Conservation (phyloP, 2,113 vertebrate species). For the Egretta garzetta region DNA sequence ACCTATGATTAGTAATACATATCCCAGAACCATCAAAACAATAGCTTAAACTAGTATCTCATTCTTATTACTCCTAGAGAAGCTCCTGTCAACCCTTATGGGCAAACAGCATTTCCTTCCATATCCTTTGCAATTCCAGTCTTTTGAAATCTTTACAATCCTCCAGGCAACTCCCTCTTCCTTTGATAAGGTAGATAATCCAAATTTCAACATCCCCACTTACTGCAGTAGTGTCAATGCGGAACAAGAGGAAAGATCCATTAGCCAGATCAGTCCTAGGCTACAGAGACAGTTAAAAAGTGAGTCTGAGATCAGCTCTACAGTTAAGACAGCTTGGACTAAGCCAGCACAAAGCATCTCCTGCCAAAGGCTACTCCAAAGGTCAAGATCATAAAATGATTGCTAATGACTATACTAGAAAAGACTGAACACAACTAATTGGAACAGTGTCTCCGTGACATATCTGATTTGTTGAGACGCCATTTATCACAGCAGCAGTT, state of each 20-base stretch:
- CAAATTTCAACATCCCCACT: neutral
- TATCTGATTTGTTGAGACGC: neutral
- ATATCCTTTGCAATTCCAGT: neutral
- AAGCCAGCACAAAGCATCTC: neutral
- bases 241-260: neutral
- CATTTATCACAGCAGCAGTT: neutral
- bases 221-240: neutral
- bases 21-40: neutral
- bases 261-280: neutral
- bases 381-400: neutral
- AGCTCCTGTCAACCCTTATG: neutral
- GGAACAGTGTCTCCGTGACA: neutral
- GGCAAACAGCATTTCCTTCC: slow-evolving; percentile 40
- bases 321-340: neutral
- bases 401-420: neutral
- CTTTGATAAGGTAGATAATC: slow-evolving; percentile 21
- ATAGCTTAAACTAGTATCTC: neutral
- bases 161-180: slow-evolving; percentile 14
- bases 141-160: slow-evolving; percentile 38
- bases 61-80: neutral
- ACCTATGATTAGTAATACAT: neutral
- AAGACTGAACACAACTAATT: neutral
- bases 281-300: neutral
- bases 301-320: neutral
- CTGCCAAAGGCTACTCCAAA: neutral